These are phyloP conservation scores for Platycheirus rosarum DNA, from an alignment of 2,888 invertebrate species.

Conservation along the genomic window DNA sequence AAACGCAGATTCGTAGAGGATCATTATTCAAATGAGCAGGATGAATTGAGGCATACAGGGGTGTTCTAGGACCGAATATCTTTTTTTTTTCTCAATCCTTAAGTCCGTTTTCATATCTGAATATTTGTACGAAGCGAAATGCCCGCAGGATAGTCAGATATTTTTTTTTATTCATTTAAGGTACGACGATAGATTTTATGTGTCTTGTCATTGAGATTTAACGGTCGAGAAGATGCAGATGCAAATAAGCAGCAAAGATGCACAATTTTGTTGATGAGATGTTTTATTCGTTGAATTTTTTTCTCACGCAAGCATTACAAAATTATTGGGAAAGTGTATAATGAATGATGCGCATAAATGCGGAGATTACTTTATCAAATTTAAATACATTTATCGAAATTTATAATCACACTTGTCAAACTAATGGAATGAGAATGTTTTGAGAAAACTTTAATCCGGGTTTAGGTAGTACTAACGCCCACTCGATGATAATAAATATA, in stretches of 20 bases:
- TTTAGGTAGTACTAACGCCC: constrained; percentile 34
- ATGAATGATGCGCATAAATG: constrained; percentile 14
- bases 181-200: constrained; percentile 54
- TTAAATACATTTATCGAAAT: constrained; percentile 58
- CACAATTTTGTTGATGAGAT: constrained; percentile 40
- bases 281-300: constrained; percentile 25
- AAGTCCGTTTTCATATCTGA: constrained; percentile 68
- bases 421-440: background rate
- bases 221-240: constrained; percentile 72
- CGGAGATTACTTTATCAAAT: constrained; percentile 30
- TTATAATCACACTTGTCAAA: constrained; percentile 19
- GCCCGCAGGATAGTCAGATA: constrained; percentile 66
- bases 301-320: constrained; percentile 64
- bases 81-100: constrained; percentile 19
- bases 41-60: constrained; percentile 48
- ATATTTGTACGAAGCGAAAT: constrained; percentile 43
- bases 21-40: constrained; percentile 56
- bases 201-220: constrained; percentile 61
- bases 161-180: constrained; percentile 3
- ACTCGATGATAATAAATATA: constrained; percentile 56
- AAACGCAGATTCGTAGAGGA: constrained; percentile 25
- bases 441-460: background rate
- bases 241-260: constrained; percentile 54
- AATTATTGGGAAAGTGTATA: constrained; percentile 54
- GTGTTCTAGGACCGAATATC: constrained; percentile 49